Evolutionary conservation across 2,113 vertebrate species (phyloP), one percentile per base, ranked within the genome.

Genomic region (Nothoprocta pentlandii): DNA sequence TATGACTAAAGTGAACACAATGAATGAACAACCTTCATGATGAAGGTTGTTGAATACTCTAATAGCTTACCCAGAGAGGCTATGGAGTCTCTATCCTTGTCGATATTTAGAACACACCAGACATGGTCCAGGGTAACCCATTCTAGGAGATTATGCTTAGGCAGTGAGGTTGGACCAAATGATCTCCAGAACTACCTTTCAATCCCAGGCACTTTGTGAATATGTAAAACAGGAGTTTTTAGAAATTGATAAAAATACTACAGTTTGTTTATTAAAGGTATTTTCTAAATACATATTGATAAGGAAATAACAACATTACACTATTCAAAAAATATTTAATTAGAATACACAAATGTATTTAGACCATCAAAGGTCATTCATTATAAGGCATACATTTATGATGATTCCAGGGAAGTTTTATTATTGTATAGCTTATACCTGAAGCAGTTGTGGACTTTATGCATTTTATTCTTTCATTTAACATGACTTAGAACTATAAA

Each of bases 281-380:
- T 82, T 91, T 82, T 83, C 30, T 75, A 68, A 85, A 54, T 54
- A 78, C 9, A 66, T 54, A 49, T 21, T 75, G 86, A 71, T 75
- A 47, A 64, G 2, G 7, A 12, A 79, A 56, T 8, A 58, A 1
- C 2, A 66, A 30, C 1, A 0, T 39, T 6, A 8, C 47, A 64
- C 11, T 39, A 44, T 61, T 58, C 4, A 46, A 67, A 73, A 15
- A 80, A 30, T 1, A 58, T 58, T 88, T 74, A 0, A 4, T 83
- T 54, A 64, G 20, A 64, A 58, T 15, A 59, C 3, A 15, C 53
- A 30, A 67, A 44, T 34, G 75, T 1, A 23, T 36, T 23, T 11
- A 80, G 69, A 9, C 3, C 22, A 42, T 41, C 25, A 69, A 76
- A 4, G 8, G 7, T 74, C 82, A 53, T 22, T 8, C 12, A 16